Evolutionary conservation across 2,888 invertebrate genomes (phyloP).

Genomic region (Parascotia fuliginaria): DNA sequence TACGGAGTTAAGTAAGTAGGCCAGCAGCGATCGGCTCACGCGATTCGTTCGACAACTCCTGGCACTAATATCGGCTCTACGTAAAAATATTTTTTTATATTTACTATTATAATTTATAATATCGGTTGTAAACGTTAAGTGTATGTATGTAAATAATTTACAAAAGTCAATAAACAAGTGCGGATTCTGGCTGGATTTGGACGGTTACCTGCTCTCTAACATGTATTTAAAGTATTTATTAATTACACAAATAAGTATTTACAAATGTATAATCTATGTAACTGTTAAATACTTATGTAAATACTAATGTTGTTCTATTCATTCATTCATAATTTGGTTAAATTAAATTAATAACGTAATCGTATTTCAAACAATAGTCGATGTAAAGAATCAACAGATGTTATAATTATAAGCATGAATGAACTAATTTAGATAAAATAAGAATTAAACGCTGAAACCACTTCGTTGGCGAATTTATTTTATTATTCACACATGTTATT

Average conservation of each 20-base stretch:
- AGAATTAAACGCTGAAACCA: slow-evolving; percentile 19
- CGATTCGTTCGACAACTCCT: slow-evolving; percentile 49
- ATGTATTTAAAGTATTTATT: background rate
- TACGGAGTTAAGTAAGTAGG: slow-evolving; percentile 65
- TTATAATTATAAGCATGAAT: slow-evolving; percentile 39
- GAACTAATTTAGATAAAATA: slow-evolving; percentile 30
- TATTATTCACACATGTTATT: slow-evolving; percentile 30
- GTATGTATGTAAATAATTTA: slow-evolving; percentile 17
- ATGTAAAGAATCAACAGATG: slow-evolving; percentile 43
- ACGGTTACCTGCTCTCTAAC: background rate
- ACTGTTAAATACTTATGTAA: too few relatives aligned
- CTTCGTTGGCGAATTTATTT: slow-evolving; percentile 22
- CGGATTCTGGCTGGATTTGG: background rate
- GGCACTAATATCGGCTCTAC: slow-evolving; percentile 36
- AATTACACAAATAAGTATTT: background rate
- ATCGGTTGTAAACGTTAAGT: slow-evolving; percentile 16
- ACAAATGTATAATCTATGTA: background rate
- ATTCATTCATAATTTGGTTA: slow-evolving; percentile 11
- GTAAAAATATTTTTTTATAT: slow-evolving; percentile 31
- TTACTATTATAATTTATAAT: slow-evolving; percentile 23
- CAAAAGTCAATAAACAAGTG: slow-evolving; percentile 21
- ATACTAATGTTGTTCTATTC: slow-evolving; percentile 8
- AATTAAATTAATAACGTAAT: slow-evolving; percentile 16
- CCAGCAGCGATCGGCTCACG: slow-evolving; percentile 60
- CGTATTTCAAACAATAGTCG: slow-evolving; percentile 19